Evolutionary conservation across 2,888 invertebrate species (phyloP), one percentile per base, ranked within the genome.

Genomic region (Bugulina stolonifera): DNA sequence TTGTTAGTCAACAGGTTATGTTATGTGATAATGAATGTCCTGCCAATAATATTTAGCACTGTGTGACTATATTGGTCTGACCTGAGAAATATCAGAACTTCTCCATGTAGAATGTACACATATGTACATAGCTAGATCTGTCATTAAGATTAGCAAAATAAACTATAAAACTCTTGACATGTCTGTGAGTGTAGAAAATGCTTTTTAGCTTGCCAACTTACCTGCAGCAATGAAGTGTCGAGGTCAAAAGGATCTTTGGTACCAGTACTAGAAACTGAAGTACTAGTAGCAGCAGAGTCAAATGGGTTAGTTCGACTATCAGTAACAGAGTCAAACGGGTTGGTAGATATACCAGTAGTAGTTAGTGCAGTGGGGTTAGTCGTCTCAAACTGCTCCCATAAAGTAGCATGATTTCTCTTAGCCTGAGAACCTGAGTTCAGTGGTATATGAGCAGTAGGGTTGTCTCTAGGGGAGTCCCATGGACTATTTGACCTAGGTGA

Each of bases 321-420:
- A 43, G 43, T 43, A 43, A 5, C 18, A 18, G 43, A 43, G 18
- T 43, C 43, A 43, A 43, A 43, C 5, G 43, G 43, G 43, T 43
- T 43, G 10, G 5, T 5, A 43, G 43, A 5, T 5, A 18, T 18
- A 43, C 43, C 43, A 43, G 43, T 43, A 18, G 43, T 10, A 18
- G 5, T 43, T n/a, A n/a, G n/a, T n/a, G n/a, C n/a, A n/a, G n/a
- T n/a, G n/a, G n/a, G n/a, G 18, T 43, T 18, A 43, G 43, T 10
- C 18, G 5, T 43, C 5, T 64, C 64, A 64, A 64, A 64, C 10
- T 27, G 14, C 32, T 64, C 64, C 64, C 64, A 27, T n/a, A 64
- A 32, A 32, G 64, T 34, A 14, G 18, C n/a, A 18, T 64, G 64
- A 64, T 3, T 64, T 55, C 55, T 55, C 14, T 27, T 64, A 64